These are phyloP conservation scores for Lates japonicus DNA, from an alignment of 2,797 vertebrate genomes.

Conservation along the genomic window DNA sequence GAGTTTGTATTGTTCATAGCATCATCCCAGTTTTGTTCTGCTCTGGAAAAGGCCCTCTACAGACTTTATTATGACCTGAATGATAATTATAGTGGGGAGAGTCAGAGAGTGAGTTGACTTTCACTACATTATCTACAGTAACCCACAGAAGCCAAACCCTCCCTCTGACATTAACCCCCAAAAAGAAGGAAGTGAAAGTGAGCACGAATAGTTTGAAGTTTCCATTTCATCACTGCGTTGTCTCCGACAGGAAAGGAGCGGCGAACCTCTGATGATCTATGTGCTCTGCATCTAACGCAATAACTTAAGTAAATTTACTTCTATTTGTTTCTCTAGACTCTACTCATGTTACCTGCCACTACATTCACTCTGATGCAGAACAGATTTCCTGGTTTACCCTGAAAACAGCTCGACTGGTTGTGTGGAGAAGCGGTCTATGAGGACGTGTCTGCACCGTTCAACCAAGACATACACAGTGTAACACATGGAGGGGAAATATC, in stretches of 20 bases:
- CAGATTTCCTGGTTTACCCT: slow-evolving; percentile 7
- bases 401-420: neutral
- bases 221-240: neutral
- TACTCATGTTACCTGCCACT: neutral
- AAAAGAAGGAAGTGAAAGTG: slow-evolving; percentile 15
- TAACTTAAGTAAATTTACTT: neutral
- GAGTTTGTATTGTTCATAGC: slow-evolving; percentile 25
- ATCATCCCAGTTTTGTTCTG: slow-evolving; percentile 2
- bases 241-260: neutral
- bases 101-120: slow-evolving; percentile 3
- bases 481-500: neutral
- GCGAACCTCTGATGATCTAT: neutral
- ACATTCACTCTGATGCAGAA: neutral
- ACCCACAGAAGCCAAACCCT: neutral
- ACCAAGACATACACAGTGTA: neutral
- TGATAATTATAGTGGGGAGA: slow-evolving; percentile 28
- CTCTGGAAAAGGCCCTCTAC: slow-evolving; percentile 17
- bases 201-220: neutral
- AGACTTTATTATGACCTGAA: slow-evolving; percentile 37
- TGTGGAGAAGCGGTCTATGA: neutral
- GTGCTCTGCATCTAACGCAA: fast-evolving
- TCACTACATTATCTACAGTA: neutral
- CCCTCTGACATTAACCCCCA: neutral
- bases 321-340: neutral
- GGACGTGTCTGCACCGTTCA: neutral